Evolutionary conservation across 2,113 vertebrate species (phyloP), one percentile per base, ranked within the genome.

Genomic region (Pipra filicauda): DNA sequence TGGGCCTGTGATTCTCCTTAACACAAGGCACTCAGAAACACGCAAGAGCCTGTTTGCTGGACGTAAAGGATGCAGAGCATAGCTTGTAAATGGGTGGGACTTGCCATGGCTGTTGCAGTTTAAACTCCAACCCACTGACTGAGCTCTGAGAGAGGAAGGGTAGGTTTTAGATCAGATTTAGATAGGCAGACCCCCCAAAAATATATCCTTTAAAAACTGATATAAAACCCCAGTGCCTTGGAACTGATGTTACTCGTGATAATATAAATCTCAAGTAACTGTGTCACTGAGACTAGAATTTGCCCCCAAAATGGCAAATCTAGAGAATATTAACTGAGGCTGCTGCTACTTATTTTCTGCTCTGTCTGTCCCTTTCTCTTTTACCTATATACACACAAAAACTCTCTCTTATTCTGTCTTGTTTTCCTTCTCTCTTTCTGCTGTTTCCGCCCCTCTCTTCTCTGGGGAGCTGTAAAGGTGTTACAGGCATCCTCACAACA

Each of bases 11-110:
- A 10, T 23, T 41, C 39, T 66, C 13, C 52, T 55, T 55, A 39
- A 65, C 18, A 14, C 18, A 64, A 27, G n/a, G 22, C 27, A 26
- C 61, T 46, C 43, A 39, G 65, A 75, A 64, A 23, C 44, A 67
- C 54, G 27, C 17, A n/a, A 80, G 35, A 52, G 37, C 18, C 24
- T 59, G 11, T 41, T 85, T 0, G 0, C 58, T 59, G 13, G 5
- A 20, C 39, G n/a, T 48, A 66, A 35, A 72, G 26, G 30, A 59
- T 24, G 15, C 71, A 57, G 54, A 69, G 35, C 27, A 35, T 9
- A 21, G 23, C 33, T 87, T 54, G 66, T 81, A 31, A 57, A 51
- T 48, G 39, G 8, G 22, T 76, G 33, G 48, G 67, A 31, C 52
- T 85, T 75, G n/a, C 37, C n/a, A 4, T 27, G 65, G 12, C 19